These are phyloP conservation scores for Lissonota sp. DNA, from an alignment of 2,888 invertebrate genomes.

Conservation along the genomic window DNA sequence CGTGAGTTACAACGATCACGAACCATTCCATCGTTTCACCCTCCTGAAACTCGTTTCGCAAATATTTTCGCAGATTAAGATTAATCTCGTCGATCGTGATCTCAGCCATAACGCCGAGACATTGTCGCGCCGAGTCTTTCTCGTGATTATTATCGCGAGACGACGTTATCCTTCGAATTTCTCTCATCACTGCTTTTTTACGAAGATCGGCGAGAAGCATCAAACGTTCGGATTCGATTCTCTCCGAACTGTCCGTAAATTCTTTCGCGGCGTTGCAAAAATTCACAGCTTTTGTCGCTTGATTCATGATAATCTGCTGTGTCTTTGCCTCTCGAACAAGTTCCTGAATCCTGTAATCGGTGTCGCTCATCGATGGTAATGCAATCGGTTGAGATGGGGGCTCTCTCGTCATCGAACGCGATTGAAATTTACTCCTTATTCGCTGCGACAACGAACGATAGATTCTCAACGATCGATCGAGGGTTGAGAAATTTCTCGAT, in stretches of 20 bases:
- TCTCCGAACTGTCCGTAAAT: slow-evolving; percentile 84
- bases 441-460: slow-evolving; percentile 71
- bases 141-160: not conserved
- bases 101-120: slow-evolving; percentile 59
- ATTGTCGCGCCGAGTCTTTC: slow-evolving; percentile 37
- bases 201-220: slow-evolving; percentile 81
- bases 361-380: not conserved
- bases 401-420: slow-evolving; percentile 30
- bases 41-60: slow-evolving; percentile 60
- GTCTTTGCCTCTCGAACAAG: slow-evolving; percentile 71
- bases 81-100: slow-evolving; percentile 69
- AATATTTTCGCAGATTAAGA: slow-evolving; percentile 68
- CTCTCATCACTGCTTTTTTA: slow-evolving; percentile 68
- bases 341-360: slow-evolving; percentile 67
- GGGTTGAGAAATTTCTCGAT: slow-evolving; percentile 51
- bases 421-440: slow-evolving; percentile 63
- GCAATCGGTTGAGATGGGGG: not conserved
- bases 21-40: slow-evolving; percentile 78
- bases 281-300: slow-evolving; percentile 84
- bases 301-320: slow-evolving; percentile 75
- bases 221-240: slow-evolving; percentile 85
- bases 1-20: slow-evolving; percentile 78
- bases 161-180: slow-evolving; percentile 68
- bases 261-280: slow-evolving; percentile 84
- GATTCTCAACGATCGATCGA: slow-evolving; percentile 67